Base-by-base conservation (phyloP, 2,113 vertebrate species). In the Podarcis muralis region DNA sequence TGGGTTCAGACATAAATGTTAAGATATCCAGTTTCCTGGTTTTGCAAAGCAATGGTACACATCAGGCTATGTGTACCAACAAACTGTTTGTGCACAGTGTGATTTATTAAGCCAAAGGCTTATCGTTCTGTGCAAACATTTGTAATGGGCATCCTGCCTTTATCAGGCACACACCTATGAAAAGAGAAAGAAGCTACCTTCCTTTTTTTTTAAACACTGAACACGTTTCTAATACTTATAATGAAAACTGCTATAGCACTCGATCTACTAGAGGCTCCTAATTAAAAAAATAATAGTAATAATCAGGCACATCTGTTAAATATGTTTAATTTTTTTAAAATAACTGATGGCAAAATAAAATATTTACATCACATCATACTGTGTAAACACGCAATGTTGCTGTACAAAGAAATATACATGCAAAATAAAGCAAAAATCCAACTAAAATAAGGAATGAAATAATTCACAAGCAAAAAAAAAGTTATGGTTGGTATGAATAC, bases 331-430 rank as follows among this genome's bases (percentile, higher is more conserved):
- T 98, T 98, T 91, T 96, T 97, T 97, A 98, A 98, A 98, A 98
- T 98, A 98, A 99, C 95, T 96, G 97, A 98, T 97, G 98, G 98
- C 97, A 98, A 98, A 99, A 98, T 97, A 98, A 98, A 97, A 97
- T 99, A 99, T 98, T 98, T 98, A 99, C 98, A 99, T 97, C 97
- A 98, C 96, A 90, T 98, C 97, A 95, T 97, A 97, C 97, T 97
- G 97, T 98, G 98, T 98, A 98, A 98, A 98, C 98, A 98, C 96
- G 96, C 96, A 97, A 96, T n/a, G 90, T 97, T 96, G 97, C 98
- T 99, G 98, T 99, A 99, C 98, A 99, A 98, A 98, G 97, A 98
- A 98, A 98, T 98, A 97, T 98, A 99, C 98, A 99, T 98, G 98
- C 98, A 99, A 98, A 98, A 97, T 95, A 97, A 98, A 98, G 97